Evolutionary conservation across 2,888 invertebrate genomes (phyloP).

Genomic region (Lasioglossum malachurum): DNA sequence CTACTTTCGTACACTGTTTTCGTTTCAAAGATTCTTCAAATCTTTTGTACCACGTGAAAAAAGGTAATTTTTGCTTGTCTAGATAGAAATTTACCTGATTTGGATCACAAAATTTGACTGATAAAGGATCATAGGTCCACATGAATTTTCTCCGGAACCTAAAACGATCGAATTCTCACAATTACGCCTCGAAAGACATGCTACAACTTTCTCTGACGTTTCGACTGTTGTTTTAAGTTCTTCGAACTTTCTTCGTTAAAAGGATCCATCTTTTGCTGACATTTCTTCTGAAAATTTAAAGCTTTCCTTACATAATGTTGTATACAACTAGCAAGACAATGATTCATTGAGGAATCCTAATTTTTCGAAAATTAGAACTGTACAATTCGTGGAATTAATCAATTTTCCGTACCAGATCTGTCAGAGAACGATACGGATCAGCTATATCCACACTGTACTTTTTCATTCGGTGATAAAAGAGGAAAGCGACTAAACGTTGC

Average conservation of each 20-base stretch:
- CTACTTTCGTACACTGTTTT: neutral
- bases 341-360: neutral
- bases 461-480: neutral
- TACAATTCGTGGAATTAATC: too few relatives aligned
- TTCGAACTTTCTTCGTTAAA: neutral
- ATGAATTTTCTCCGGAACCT: neutral
- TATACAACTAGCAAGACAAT: neutral
- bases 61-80: neutral
- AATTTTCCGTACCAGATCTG: too few relatives aligned
- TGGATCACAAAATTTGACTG: neutral
- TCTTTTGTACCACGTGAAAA: too few relatives aligned
- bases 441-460: too few relatives aligned
- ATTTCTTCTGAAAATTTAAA: neutral
- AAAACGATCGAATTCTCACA: slow-evolving; percentile 22
- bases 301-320: neutral
- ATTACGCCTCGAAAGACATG: slow-evolving; percentile 5
- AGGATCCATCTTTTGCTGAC: neutral
- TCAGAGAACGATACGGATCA: too few relatives aligned
- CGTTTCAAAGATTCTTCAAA: neutral
- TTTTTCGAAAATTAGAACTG: too few relatives aligned
- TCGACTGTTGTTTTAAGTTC: neutral
- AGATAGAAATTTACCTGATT: too few relatives aligned
- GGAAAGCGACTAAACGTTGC: neutral
- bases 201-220: neutral
- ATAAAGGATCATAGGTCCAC: neutral